Conservation (phyloP, 2,888 invertebrate genomes). For the Andrena dorsata region DNA sequence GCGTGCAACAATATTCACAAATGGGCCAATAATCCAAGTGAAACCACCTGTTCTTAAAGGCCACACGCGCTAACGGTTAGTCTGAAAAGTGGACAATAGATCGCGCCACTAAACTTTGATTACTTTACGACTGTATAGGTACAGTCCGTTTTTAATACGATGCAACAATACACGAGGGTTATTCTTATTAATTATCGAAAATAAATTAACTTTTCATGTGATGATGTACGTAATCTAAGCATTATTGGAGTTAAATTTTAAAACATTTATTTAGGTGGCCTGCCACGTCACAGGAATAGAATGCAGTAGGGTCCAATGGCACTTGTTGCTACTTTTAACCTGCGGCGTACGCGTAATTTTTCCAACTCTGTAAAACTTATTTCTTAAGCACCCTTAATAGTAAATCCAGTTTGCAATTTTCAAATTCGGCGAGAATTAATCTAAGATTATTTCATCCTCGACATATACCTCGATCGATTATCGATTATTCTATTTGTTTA, state of each 20-base stretch:
- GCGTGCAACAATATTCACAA: slow-evolving; percentile 22
- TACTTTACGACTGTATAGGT: not conserved
- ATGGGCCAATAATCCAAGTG: slow-evolving; percentile 25
- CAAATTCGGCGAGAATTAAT: not conserved
- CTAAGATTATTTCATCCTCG: not conserved
- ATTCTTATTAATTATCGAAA: not conserved
- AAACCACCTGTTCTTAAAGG: slow-evolving; percentile 38
- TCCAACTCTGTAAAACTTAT: not conserved
- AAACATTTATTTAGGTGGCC: not conserved
- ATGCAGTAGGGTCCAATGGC: slow-evolving; percentile 18
- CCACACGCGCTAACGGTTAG: not conserved
- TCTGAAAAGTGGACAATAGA: slow-evolving; percentile 30
- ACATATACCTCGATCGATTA: not conserved
- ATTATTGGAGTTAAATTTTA: not conserved
- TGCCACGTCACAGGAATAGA: slow-evolving; percentile 44
- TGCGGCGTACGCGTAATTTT: slow-evolving; percentile 16
- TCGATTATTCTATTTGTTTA: not conserved
- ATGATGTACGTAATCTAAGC: not conserved
- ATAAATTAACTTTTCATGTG: not conserved
- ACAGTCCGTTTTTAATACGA: not conserved
- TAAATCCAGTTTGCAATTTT: not conserved
- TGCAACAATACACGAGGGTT: not conserved
- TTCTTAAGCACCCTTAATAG: too few relatives aligned
- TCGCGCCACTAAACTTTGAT: slow-evolving; percentile 50
- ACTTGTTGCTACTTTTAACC: not conserved